A percentile compares a stretch with the other conserved stretches of the same genome.
phyloP scores from a whole-genome alignment of 1,140 invertebrate genomes.

The Cyrtorhinus lividipennis region DNA sequence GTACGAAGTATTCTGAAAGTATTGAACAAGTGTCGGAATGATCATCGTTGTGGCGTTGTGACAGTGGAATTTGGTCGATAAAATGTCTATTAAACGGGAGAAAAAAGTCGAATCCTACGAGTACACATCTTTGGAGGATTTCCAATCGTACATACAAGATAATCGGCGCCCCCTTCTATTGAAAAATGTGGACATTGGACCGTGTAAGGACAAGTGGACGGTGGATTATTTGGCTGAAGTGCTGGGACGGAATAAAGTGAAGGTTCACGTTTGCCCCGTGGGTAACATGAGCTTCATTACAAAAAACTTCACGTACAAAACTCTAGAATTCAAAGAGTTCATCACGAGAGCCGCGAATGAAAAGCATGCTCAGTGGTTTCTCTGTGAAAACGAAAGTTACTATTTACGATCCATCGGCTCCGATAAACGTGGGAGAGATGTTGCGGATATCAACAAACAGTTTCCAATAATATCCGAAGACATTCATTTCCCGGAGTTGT shows the following conservation, averaged over 20 bases:
- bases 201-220: conserved; percentile 36
- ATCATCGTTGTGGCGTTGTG: too few species aligned
- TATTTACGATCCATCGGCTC: conserved; percentile 40
- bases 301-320: conserved; percentile 43
- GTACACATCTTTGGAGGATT: not conserved
- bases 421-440: conserved; percentile 36
- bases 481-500: conserved; percentile 34
- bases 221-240: conserved; percentile 33
- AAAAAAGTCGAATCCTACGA: not conserved
- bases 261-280: conserved; percentile 36
- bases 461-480: conserved; percentile 37
- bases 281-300: conserved; percentile 38
- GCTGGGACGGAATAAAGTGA: conserved; percentile 32
- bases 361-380: conserved; percentile 30
- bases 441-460: conserved; percentile 35
- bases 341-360: conserved; percentile 30
- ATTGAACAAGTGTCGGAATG: too few species aligned
- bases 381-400: conserved; percentile 34
- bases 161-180: conserved; percentile 32
- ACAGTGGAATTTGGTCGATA: not conserved
- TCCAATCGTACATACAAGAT: not conserved
- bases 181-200: conserved; percentile 36
- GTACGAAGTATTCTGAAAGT: too few species aligned
- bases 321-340: conserved; percentile 34
- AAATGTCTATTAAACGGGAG: not conserved